Conservation (phyloP, 2,888 invertebrate species). For the Cryptus armator region DNA sequence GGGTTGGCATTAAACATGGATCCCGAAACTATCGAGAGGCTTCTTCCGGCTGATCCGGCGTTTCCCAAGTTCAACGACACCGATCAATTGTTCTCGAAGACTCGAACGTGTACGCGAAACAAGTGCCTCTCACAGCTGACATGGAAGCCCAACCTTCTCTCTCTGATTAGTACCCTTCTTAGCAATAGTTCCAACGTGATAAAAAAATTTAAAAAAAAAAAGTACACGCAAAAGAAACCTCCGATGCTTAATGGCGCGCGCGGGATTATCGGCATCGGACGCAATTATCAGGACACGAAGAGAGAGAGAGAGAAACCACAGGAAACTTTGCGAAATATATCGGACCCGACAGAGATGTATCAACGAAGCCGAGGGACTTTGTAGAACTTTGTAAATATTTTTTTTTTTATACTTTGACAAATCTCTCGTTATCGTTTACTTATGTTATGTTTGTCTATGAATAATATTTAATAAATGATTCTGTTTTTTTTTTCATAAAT, state of each 20-base stretch:
- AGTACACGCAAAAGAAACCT: neutral
- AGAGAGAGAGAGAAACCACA: too few relatives aligned
- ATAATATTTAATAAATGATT: slow-evolving; percentile 62
- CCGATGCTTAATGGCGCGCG: neutral
- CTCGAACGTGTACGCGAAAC: neutral
- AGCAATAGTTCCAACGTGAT: neutral
- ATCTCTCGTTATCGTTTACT: slow-evolving; percentile 38
- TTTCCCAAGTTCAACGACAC: slow-evolving; percentile 22
- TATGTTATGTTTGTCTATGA: slow-evolving; percentile 45
- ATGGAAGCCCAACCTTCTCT: neutral
- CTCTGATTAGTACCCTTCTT: neutral
- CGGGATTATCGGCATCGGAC: neutral
- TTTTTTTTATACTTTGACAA: slow-evolving; percentile 5
- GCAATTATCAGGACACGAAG: too few relatives aligned
- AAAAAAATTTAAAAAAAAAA: neutral
- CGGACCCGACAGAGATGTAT: neutral
- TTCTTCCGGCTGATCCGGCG: neutral
- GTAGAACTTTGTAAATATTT: slow-evolving; percentile 41
- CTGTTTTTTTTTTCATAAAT: slow-evolving; percentile 10
- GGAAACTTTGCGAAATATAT: too few relatives aligned
- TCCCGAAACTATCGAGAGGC: neutral
- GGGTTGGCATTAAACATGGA: slow-evolving; percentile 76
- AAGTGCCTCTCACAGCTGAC: neutral
- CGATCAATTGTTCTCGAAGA: slow-evolving; percentile 6
- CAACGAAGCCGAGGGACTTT: neutral